Evolutionary conservation across 2,797 vertebrate genomes (phyloP).

Genomic region (Falco rusticolus): DNA sequence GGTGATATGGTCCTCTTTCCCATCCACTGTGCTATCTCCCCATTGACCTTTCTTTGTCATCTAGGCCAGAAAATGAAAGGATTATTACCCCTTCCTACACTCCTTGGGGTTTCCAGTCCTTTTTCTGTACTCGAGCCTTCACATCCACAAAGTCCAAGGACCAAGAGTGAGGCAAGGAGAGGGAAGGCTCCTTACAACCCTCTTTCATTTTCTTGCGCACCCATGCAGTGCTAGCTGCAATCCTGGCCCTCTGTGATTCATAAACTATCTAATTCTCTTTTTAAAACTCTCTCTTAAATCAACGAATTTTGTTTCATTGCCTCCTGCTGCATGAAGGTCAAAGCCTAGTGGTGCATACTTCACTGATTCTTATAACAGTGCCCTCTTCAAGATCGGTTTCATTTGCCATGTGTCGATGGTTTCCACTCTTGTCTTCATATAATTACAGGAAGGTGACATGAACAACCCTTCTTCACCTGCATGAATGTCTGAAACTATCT

Average conservation of each 20-base stretch:
- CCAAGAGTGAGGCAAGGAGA: neutral
- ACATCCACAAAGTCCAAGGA: neutral
- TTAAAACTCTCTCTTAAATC: slow-evolving; percentile 49
- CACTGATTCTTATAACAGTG: slow-evolving; percentile 50
- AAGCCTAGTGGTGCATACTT: slow-evolving; percentile 48
- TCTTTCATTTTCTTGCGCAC: neutral
- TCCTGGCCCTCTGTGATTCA: slow-evolving; percentile 7
- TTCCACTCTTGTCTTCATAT: slow-evolving; percentile 40
- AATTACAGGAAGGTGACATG: slow-evolving; percentile 63
- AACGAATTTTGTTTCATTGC: slow-evolving; percentile 57
- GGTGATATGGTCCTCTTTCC: neutral
- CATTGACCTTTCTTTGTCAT: neutral
- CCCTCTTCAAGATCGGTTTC: slow-evolving; percentile 41
- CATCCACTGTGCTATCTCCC: neutral
- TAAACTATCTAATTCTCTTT: neutral
- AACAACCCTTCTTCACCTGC: neutral
- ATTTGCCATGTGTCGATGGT: slow-evolving; percentile 53
- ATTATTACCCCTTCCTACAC: neutral
- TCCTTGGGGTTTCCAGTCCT: neutral
- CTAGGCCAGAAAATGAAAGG: neutral
- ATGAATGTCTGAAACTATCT: neutral
- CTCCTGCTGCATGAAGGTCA: slow-evolving; percentile 66
- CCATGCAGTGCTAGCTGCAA: neutral
- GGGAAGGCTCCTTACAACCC: neutral
- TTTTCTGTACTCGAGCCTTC: neutral